Percentiles rank a stretch among this genome's conserved stretches.
phyloP scores from a whole-genome alignment of 2,888 invertebrate genomes.

The Chymomyza caudatula region DNA sequence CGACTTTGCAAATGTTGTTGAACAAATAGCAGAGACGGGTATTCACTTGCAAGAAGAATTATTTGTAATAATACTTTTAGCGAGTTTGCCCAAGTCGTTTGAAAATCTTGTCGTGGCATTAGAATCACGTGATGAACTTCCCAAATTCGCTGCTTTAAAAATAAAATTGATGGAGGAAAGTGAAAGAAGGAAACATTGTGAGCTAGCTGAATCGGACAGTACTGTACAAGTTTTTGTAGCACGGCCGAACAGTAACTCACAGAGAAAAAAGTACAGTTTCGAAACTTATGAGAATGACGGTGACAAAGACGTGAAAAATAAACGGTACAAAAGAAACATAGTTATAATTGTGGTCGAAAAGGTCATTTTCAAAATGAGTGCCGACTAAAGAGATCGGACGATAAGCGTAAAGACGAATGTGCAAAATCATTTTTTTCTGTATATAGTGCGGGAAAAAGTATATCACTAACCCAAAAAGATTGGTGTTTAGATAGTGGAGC shows the following conservation, averaged over 20 bases:
- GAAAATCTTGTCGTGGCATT: conserved; percentile 20
- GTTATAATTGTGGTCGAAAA: no score
- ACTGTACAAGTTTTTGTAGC: no score
- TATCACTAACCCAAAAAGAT: background rate
- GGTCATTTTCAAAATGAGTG: no score
- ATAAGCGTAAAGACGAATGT: no score
- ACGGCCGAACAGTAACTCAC: no score
- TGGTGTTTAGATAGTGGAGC: conserved; percentile 41
- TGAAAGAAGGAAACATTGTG: background rate
- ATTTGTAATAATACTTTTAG: conserved; percentile 9
- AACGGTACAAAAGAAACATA: no score
- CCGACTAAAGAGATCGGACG: no score
- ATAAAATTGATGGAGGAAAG: conserved; percentile 25
- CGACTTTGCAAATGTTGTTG: conserved; percentile 16
- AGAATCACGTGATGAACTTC: conserved; percentile 25
- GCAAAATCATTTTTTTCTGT: no score
- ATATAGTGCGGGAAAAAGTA: background rate
- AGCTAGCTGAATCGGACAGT: no score
- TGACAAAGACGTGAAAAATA: no score
- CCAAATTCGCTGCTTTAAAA: conserved; percentile 10
- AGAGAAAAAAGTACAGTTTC: no score
- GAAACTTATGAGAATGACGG: no score
- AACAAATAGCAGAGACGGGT: conserved; percentile 9
- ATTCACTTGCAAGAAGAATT: conserved; percentile 17
- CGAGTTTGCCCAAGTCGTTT: conserved; percentile 10